Conservation (phyloP, 2,113 vertebrate genomes). For the Octodon degus region DNA sequence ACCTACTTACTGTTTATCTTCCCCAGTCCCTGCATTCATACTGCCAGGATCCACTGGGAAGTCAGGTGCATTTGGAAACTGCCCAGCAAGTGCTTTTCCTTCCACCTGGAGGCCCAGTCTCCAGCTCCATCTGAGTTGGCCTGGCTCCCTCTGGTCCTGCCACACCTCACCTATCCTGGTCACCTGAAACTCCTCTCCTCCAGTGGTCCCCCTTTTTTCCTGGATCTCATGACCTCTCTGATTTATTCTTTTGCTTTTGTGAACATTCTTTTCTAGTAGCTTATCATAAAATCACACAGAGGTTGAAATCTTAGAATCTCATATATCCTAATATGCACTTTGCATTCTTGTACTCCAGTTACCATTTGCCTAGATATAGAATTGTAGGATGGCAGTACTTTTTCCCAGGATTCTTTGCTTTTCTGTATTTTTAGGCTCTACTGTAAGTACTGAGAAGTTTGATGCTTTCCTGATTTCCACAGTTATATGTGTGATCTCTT, state of each 20-base stretch:
- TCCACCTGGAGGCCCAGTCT: accelerated
- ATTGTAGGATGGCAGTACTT: neutral
- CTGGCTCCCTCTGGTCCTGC: neutral
- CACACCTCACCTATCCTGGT: neutral
- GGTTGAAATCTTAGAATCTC: neutral
- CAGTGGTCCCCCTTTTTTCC: neutral
- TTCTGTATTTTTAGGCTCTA: neutral
- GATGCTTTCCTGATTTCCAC: neutral
- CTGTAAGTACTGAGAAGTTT: neutral
- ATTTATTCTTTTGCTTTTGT: neutral
- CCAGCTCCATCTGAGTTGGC: neutral
- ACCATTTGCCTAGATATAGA: slow-evolving; percentile 2
- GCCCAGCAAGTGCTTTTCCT: neutral
- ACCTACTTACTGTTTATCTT: neutral
- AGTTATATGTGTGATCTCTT: neutral
- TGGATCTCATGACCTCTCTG: neutral
- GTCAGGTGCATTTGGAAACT: neutral
- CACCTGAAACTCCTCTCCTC: neutral
- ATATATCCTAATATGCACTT: neutral
- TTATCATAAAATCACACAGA: neutral
- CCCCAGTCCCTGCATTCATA: neutral
- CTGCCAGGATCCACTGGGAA: neutral
- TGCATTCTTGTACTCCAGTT: slow-evolving; percentile 29
- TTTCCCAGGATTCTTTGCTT: neutral
- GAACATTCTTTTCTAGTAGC: neutral